Percentiles rank a stretch among this genome's conserved stretches.
These are phyloP conservation scores for Pseudochaenichthys georgianus DNA, from an alignment of 2,797 vertebrate species.

Conservation along the genomic window DNA sequence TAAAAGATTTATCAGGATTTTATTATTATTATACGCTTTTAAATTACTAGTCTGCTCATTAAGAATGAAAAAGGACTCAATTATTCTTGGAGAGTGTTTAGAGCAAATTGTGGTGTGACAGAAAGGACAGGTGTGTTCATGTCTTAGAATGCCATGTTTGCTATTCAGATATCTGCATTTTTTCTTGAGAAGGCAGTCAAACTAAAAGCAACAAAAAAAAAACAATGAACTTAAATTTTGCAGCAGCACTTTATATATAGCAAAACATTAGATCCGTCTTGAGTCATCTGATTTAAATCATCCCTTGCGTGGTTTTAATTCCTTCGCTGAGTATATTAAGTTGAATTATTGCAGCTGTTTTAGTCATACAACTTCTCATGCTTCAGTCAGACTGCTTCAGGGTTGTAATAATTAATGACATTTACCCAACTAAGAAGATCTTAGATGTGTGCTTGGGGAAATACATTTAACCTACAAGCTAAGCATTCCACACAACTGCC, in stretches of 20 bases:
- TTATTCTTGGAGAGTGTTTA: background rate
- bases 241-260: background rate
- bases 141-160: background rate
- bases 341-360: constrained; percentile 43
- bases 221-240: background rate
- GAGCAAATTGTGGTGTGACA: background rate
- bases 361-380: constrained; percentile 6
- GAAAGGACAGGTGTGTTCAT: constrained; percentile 2
- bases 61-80: background rate
- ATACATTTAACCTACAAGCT: constrained; percentile 44
- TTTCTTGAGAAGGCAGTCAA: constrained; percentile 8
- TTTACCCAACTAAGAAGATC: constrained; percentile 32
- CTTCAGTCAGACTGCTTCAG: constrained; percentile 30
- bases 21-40: background rate
- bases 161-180: background rate
- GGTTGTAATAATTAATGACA: constrained; percentile 53
- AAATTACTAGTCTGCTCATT: background rate
- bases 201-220: background rate
- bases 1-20: background rate
- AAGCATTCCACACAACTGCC: constrained; percentile 18
- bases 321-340: constrained; percentile 23
- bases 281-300: constrained; percentile 12
- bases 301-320: constrained; percentile 38
- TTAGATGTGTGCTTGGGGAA: constrained; percentile 39
- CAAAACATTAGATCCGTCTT: background rate